These are phyloP conservation scores for Octodon degus DNA, from an alignment of 2,113 vertebrate species.

Conservation along the genomic window DNA sequence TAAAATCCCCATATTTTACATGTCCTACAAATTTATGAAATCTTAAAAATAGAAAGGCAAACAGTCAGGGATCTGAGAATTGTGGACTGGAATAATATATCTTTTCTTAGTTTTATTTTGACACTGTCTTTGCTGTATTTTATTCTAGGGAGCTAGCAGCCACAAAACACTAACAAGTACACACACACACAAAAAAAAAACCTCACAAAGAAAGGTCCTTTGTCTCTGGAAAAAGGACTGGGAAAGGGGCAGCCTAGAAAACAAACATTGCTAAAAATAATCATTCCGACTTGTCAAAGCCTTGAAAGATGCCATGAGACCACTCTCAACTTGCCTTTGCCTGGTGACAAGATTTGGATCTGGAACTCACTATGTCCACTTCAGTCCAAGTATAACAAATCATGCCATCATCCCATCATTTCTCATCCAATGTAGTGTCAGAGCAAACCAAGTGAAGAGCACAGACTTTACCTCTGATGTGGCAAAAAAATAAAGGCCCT, in stretches of 20 bases:
- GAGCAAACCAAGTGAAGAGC: not conserved
- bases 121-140: not conserved
- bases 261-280: not conserved
- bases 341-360: not conserved
- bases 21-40: not conserved
- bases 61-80: not conserved
- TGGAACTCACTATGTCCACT: not conserved
- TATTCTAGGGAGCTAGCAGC: not conserved
- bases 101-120: not conserved
- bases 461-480: not conserved
- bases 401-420: fast-evolving
- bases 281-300: not conserved
- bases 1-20: not conserved
- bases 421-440: not conserved
- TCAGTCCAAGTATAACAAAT: not conserved
- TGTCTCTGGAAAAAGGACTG: not conserved
- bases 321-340: not conserved
- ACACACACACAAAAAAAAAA: not conserved
- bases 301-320: not conserved
- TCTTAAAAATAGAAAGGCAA: not conserved
- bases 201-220: not conserved
- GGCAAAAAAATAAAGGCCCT: not conserved
- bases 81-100: not conserved
- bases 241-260: not conserved
- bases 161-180: not conserved